Evolutionary conservation across 1,140 invertebrate genomes (phyloP), one percentile per base, ranked within the genome.

Genomic region (Nautilus pompilius): DNA sequence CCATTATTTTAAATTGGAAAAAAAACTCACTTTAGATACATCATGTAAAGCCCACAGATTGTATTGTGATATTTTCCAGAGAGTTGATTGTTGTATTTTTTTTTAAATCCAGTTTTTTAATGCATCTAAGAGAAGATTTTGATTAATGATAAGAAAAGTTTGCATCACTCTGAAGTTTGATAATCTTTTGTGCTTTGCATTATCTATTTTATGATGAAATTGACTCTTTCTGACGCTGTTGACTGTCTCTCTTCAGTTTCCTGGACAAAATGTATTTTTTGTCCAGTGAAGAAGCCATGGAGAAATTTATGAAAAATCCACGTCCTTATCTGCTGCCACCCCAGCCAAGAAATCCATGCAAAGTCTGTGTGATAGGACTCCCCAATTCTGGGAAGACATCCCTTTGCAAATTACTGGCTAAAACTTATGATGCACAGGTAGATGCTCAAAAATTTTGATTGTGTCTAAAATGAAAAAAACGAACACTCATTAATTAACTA

Each of bases 281-380:
- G 58, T 81, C 81, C 17, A 78, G 71, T 69, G 69, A 69, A 13
- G 80, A 82, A 67, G 73, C 76, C 13, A 71, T 82, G 66, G 74
- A 72, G 24, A 78, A 82, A 63, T 83, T 83, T 63, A 51, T 82
- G 55, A 81, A 78, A 67, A 83, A 83, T 66, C 82, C 82, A 2
- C 59, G 81, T 8, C 76, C 78, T 5, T 83, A 82, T 62, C 63
- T 83, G 17, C 58, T 80, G 34, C 78, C 78, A 20, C 72, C 76
- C 24, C 80, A 82, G 60, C 80, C 81, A 2, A 63, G 79, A 30
- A 75, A 77, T 22, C 78, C 82, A 1, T 80, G 77, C 71, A 83
- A 83, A 62, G 55, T 83, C 15, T 67, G 70, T 32, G 72, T 83
- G 6, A 51, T 76, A 5, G 82, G 82, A 1, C 63, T 76, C 22